Base-by-base conservation (phyloP, 1,140 invertebrate genomes). In the Triops cancriformis region DNA sequence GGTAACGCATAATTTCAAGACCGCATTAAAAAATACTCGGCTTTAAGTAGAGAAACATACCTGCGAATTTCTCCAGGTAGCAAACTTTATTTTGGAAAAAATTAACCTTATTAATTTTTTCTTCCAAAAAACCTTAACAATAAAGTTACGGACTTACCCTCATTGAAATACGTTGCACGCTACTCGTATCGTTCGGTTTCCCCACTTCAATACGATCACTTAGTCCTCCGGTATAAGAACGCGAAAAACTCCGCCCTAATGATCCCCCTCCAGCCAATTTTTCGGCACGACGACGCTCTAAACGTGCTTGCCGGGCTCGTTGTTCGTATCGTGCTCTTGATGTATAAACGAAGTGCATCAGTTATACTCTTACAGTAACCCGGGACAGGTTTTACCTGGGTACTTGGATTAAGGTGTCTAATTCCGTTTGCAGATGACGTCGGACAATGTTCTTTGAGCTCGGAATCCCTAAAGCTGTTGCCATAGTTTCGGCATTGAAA, bases 401-500 rank as follows among this genome's bases (percentile, higher is more conserved):
- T 80, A 94, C 94, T 83, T 94, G 89, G 80, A 97, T 89, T 79
- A 98, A 89, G 72, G 92, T 90, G 84, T 97, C 94, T 79, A 97
- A 89, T 87, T 98, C 95, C 27, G 94, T 91, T 76, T 91, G 90
- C 31, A 97, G 88, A 86, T 98, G 95, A 82, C 95, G 87, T 82
- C 95, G 87, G 79, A 98, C 94, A 85, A 97, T 97, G 83, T 94
- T 94, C 83, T 96, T 95, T 6, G 94, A 94, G 9, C 94, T 92
- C 41, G 95, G 95, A 82, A 98, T 96, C 75, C 94, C 94, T 45
- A 98, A 85, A 11, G 94, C 94, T 23, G 94, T 94, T 45, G 95
- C 94, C 90, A 98, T 94, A 64, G 94, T 95, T 83, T 97, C 95
- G 31, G 94, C 93, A 76, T 92, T 95, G 85, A 98, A 96, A 23